Percentiles rank a stretch among this genome's conserved stretches.
phyloP scores from a whole-genome alignment of 2,888 invertebrate genomes.

The Hyposoter dolosus region DNA sequence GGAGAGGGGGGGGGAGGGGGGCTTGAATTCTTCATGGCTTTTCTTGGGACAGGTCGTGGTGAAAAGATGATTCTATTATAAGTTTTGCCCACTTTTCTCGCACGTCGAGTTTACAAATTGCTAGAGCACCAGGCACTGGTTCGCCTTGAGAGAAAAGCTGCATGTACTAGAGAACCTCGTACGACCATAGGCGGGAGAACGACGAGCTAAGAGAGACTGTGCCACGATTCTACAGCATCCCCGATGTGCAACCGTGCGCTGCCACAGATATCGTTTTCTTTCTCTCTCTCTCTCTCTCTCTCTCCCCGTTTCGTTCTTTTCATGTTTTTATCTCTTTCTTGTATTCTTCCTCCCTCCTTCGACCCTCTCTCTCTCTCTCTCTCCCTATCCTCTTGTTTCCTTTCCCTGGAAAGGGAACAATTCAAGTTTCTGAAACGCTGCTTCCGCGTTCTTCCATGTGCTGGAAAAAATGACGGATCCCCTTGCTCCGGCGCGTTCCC shows the following conservation, averaged over 20 bases:
- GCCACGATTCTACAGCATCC: slow-evolving; percentile 43
- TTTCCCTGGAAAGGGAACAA: slow-evolving; percentile 56
- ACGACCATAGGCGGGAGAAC: slow-evolving; percentile 46
- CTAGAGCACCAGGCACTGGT: slow-evolving; percentile 53
- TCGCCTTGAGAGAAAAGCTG: slow-evolving; percentile 48
- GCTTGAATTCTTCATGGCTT: slow-evolving; percentile 69
- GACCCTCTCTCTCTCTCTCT: slow-evolving; percentile 1
- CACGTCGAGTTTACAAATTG: slow-evolving; percentile 72
- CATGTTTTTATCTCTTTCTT: slow-evolving; percentile 2
- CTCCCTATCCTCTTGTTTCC: slow-evolving; percentile 2
- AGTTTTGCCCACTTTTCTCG: slow-evolving; percentile 75
- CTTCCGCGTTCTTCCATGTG: slow-evolving; percentile 56
- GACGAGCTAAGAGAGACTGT: slow-evolving; percentile 40
- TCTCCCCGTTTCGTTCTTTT: slow-evolving; percentile 23
- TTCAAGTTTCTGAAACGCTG: slow-evolving; percentile 67
- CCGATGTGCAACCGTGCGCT: slow-evolving; percentile 64
- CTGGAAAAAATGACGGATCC: slow-evolving; percentile 62
- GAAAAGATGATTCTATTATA: slow-evolving; percentile 80
- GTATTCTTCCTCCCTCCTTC: background rate
- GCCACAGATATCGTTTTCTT: slow-evolving; percentile 35
- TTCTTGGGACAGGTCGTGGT: slow-evolving; percentile 73
- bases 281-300: slow-evolving; percentile 30
- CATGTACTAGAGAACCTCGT: slow-evolving; percentile 47
- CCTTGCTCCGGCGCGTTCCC: slow-evolving; percentile 16
- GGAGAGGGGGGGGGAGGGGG: slow-evolving; percentile 4